Evolutionary conservation across 2,797 vertebrate species (phyloP), one percentile per base, ranked within the genome.

Genomic region (Zenarchopterus dispar): DNA sequence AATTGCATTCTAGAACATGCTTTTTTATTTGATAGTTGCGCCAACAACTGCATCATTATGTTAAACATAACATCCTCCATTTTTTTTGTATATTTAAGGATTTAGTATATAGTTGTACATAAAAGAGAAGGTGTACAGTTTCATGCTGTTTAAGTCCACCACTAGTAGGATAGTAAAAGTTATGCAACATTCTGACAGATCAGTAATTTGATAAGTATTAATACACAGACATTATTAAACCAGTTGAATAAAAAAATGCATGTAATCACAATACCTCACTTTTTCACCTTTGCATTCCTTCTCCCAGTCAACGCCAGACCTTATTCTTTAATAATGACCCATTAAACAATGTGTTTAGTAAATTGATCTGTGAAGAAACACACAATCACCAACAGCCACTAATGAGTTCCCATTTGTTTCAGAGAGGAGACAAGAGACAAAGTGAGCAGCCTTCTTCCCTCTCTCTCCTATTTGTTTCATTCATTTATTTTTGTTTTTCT

Each of bases 331-430:
- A 93, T 93, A 92, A 93, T 85, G 88, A 91, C 78, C 87, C 85
- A 88, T 91, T 93, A 91, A 90, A 91, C 88, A 86, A 92, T 89
- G 90, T 91, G 88, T 92, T 93, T 90, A 92, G 91, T 85, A 88
- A 91, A 93, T 93, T 92, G 92, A 94, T 93, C 88, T 89, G 82
- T 79, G 91, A 78, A 88, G 86, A 87, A 92, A 93, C 92, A 94
- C 93, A 85, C 91, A 91, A 93, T 95, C 93, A 95, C 94, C 93
- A 94, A 90, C 93, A 93, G 79, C 91, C 92, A 89, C 89, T 95
- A 91, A 92, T 93, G 91, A 93, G 84, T 84, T 88, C 89, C 74
- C 87, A 92, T 93, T 92, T 89, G 88, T 93, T 89, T 91, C 76
- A 39, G 77, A 70, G 65, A 84, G 70, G 49, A 19, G 55, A 62